These are phyloP conservation scores for Mycalesis mineus DNA, from an alignment of 2,888 invertebrate species.

Conservation along the genomic window DNA sequence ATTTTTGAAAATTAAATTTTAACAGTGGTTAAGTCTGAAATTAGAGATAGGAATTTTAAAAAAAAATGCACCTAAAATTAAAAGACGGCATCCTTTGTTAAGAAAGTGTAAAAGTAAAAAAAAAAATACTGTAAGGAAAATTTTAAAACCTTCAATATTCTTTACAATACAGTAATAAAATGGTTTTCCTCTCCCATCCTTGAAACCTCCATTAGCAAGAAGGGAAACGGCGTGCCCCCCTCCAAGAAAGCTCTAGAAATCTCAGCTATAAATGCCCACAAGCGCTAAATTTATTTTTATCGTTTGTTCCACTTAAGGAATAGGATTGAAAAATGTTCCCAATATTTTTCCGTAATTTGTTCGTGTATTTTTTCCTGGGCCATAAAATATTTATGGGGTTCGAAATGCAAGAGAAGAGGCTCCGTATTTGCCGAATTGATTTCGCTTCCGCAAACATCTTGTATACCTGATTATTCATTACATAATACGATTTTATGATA, in stretches of 20 bases:
- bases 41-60: no score
- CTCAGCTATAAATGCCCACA: constrained; percentile 73
- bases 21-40: no score
- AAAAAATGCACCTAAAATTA: no score
- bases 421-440: constrained; percentile 63
- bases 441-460: constrained; percentile 63
- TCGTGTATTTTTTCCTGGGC: constrained; percentile 60
- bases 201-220: constrained; percentile 27
- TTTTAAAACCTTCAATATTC: constrained; percentile 10
- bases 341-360: constrained; percentile 68
- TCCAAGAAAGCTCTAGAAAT: constrained; percentile 60
- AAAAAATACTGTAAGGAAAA: background rate
- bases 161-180: constrained; percentile 16
- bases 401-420: constrained; percentile 58
- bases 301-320: constrained; percentile 74
- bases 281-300: constrained; percentile 75
- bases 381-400: constrained; percentile 75
- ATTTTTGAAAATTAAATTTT: no score
- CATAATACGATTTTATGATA: background rate
- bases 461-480: constrained; percentile 35
- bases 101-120: no score
- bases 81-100: no score
- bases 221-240: constrained; percentile 27
- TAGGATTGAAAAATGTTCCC: constrained; percentile 73
- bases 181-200: constrained; percentile 10